phyloP scores from a whole-genome alignment of 2,113 vertebrate species.

The Rousettus leschenaultii region DNA sequence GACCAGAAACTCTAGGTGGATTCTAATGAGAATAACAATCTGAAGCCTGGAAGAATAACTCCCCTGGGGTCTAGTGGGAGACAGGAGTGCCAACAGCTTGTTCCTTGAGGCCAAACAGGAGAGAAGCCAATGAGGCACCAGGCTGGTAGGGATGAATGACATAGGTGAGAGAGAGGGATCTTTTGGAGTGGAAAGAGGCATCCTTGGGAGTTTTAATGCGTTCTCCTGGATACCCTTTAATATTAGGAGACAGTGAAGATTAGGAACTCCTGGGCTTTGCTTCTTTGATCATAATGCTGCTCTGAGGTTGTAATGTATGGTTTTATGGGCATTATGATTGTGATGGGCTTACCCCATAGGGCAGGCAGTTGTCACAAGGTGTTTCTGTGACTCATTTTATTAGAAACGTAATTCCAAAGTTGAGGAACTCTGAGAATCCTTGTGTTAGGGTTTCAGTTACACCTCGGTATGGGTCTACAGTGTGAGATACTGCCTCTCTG shows the following conservation, averaged over 20 bases:
- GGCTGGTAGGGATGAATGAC: not conserved
- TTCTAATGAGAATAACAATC: not conserved
- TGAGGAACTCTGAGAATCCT: not conserved
- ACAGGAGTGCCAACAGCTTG: not conserved
- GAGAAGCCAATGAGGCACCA: not conserved
- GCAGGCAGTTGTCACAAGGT: not conserved
- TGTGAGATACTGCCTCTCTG: not conserved
- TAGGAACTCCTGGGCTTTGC: not conserved
- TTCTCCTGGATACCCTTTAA: not conserved
- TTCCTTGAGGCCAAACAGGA: not conserved
- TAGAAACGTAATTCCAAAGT: not conserved
- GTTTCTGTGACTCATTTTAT: not conserved
- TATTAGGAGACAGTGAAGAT: constrained; percentile 31
- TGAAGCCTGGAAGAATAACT: not conserved
- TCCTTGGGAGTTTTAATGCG: not conserved
- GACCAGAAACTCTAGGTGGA: not conserved
- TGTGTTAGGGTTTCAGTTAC: not conserved
- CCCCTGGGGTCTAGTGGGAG: not conserved
- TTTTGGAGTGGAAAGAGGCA: not conserved
- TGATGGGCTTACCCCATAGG: not conserved
- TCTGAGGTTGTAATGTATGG: not conserved
- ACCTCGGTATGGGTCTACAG: not conserved
- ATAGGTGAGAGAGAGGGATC: not conserved
- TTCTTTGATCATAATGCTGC: not conserved
- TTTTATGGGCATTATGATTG: not conserved